Conservation (phyloP, 2,797 vertebrate species). For the Cirrhinus molitorella region DNA sequence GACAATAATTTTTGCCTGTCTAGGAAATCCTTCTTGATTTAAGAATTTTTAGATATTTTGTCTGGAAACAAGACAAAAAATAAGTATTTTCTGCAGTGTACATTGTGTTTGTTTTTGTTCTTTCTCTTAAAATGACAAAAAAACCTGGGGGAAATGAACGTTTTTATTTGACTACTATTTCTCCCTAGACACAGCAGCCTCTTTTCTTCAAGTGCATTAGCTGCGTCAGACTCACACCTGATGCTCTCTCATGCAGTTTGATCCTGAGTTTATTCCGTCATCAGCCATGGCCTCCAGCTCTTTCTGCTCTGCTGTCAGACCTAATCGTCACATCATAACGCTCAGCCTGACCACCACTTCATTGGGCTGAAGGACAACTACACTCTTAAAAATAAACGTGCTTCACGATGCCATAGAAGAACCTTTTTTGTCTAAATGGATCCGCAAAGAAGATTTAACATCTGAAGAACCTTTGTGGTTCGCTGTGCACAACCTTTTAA, state of each 20-base stretch:
- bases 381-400: too few relatives aligned
- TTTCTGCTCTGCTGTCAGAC: constrained; percentile 15
- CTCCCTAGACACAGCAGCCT: neutral
- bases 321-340: neutral
- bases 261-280: neutral
- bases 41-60: too few relatives aligned
- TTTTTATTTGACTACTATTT: neutral
- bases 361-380: neutral
- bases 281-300: neutral
- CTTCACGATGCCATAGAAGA: too few relatives aligned
- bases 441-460: too few relatives aligned
- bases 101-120: neutral
- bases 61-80: too few relatives aligned
- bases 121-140: neutral
- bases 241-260: neutral
- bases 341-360: neutral
- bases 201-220: neutral
- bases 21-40: too few relatives aligned
- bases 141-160: neutral
- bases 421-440: too few relatives aligned
- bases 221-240: neutral
- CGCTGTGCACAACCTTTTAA: too few relatives aligned
- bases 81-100: too few relatives aligned
- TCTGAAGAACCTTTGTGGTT: too few relatives aligned
- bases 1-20: too few relatives aligned